Evolutionary conservation across 2,797 vertebrate species (phyloP).

Genomic region (Arvicola amphibius): DNA sequence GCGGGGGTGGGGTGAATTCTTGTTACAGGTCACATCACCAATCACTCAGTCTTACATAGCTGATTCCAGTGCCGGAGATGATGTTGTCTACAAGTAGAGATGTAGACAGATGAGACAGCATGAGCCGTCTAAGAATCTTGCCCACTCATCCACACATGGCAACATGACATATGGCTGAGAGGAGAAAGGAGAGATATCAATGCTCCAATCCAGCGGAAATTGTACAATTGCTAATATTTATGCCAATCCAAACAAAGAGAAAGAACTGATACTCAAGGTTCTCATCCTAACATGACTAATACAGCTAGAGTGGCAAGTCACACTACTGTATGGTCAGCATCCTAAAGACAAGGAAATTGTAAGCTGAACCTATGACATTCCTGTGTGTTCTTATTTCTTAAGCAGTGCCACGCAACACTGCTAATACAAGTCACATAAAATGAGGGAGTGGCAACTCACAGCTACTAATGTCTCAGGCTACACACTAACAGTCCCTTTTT

Average conservation of each 20-base stretch:
- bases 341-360: background rate
- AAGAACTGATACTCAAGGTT: background rate
- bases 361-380: background rate
- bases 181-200: background rate
- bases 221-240: slow-evolving; percentile 12
- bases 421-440: background rate
- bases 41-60: background rate
- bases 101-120: background rate
- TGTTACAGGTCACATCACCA: background rate
- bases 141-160: background rate
- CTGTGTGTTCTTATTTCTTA: background rate
- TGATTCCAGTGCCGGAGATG: background rate
- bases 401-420: background rate
- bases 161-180: background rate
- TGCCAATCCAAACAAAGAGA: background rate
- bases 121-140: background rate
- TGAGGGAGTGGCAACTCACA: background rate
- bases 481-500: background rate
- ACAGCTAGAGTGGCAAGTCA: background rate
- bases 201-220: background rate
- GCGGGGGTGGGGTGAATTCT: background rate
- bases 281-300: background rate
- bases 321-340: background rate
- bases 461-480: background rate
- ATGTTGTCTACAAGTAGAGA: background rate